A percentile compares a stretch with the other conserved stretches of the same genome.
Conservation (phyloP, 2,888 invertebrate genomes). For the Rhopalosiphum nymphaeae region DNA sequence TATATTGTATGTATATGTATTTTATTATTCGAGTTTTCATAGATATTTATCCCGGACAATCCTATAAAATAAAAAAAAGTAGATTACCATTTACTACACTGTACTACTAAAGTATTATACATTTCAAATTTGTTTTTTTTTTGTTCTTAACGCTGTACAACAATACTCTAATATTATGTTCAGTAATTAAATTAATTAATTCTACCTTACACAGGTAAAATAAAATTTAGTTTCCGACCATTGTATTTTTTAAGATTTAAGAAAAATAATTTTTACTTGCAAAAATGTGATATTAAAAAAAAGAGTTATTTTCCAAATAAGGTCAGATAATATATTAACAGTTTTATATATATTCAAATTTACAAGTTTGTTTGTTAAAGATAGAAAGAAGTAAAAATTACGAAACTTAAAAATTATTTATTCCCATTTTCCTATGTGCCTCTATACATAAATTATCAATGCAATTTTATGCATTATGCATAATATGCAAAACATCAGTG, state of each 20-base stretch:
- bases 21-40: neutral
- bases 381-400: neutral
- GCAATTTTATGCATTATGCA: neutral
- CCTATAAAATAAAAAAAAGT: neutral
- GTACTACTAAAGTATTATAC: too few relatives aligned
- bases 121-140: neutral
- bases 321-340: neutral
- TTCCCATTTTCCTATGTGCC: neutral
- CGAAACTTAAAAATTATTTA: neutral
- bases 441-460: slow-evolving; percentile 27
- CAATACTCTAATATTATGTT: neutral
- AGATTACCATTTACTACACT: neutral
- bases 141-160: neutral
- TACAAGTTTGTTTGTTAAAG: neutral
- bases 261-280: too few relatives aligned
- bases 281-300: neutral
- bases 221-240: slow-evolving; percentile 15
- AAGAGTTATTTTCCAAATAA: neutral
- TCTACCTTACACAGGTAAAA: neutral
- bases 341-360: neutral
- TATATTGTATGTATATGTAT: neutral
- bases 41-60: neutral
- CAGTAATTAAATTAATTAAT: slow-evolving; percentile 16
- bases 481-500: slow-evolving; percentile 33
- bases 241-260: too few relatives aligned